Conservation (phyloP, 2,888 invertebrate genomes). For the Ichneumoninae sp. region DNA sequence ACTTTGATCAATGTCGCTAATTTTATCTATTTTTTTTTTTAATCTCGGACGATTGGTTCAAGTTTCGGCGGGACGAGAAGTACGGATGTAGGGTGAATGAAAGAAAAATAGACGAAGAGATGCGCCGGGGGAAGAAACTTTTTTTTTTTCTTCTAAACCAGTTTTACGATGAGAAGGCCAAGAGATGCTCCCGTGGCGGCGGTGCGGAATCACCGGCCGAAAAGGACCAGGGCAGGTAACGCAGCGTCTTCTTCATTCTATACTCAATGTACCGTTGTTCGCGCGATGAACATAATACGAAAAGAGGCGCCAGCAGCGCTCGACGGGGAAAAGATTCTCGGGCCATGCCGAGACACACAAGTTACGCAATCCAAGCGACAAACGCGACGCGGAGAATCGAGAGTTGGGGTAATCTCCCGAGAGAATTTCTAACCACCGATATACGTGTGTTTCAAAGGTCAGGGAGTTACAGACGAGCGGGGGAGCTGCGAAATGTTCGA, state of each 20-base stretch:
- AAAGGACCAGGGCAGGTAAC: conserved; percentile 24
- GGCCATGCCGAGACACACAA: not conserved
- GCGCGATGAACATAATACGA: conserved; percentile 49
- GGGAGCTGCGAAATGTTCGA: not conserved
- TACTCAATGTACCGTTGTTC: conserved; percentile 83
- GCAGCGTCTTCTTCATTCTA: conserved; percentile 70
- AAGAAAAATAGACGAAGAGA: conserved; percentile 27
- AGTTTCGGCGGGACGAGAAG: not conserved
- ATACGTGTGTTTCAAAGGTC: conserved; percentile 46
- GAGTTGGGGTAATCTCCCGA: not conserved
- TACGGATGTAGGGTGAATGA: conserved; percentile 44
- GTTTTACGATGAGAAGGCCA: conserved; percentile 78
- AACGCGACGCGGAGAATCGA: conserved; percentile 13
- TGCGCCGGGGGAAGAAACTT: conserved; percentile 20
- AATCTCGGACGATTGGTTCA: not conserved
- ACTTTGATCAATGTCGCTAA: not conserved
- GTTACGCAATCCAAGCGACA: conserved; percentile 35
- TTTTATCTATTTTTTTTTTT: not conserved
- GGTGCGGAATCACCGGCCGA: conserved; percentile 10
- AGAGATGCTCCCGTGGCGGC: conserved; percentile 22
- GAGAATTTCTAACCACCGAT: conserved; percentile 26
- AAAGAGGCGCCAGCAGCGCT: conserved; percentile 32
- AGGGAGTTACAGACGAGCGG: conserved; percentile 19
- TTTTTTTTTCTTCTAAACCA: conserved; percentile 79
- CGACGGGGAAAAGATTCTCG: conserved; percentile 18